Percentiles rank a stretch among this genome's conserved stretches.
Evolutionary conservation across 53 echinoderm and acorn worm species (phyloP).

Genomic region (Paracentrotus lividus): DNA sequence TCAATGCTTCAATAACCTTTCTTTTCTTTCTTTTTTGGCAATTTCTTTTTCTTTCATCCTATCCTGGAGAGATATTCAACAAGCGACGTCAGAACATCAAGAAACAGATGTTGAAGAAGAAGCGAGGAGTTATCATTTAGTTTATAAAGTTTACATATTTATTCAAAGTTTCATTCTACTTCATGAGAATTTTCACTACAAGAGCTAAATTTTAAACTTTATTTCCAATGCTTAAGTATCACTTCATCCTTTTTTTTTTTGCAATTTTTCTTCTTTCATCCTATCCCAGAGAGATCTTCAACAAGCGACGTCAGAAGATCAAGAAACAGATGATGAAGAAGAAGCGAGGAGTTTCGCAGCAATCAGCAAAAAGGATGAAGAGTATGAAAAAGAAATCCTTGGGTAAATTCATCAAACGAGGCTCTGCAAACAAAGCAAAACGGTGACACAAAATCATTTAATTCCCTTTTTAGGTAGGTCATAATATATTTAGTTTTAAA

Average conservation of each 20-base stretch:
- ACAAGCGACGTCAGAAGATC: conserved; percentile 46
- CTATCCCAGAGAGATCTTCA: conserved; percentile 4
- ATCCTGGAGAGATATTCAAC: conserved; percentile 9
- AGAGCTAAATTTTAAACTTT: no score
- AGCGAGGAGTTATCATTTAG: no score
- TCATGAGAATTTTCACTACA: no score
- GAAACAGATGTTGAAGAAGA: conserved; percentile 36
- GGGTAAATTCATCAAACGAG: conserved; percentile 62
- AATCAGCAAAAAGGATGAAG: conserved; percentile 13
- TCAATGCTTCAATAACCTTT: no score
- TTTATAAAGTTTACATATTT: no score
- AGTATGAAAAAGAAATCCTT: conserved; percentile 63
- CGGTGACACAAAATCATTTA: conserved; percentile 25
- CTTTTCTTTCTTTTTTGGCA: no score
- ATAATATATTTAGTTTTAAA: no score
- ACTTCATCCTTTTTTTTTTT: no score
- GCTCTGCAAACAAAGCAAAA: conserved; percentile 1
- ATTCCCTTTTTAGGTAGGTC: background rate
- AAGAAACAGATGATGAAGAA: conserved; percentile 34
- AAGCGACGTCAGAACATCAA: conserved; percentile 48
- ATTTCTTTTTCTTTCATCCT: background rate
- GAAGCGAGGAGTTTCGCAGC: conserved; percentile 45
- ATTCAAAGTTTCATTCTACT: no score
- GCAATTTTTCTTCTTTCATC: background rate
- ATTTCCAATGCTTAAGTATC: no score